phyloP scores from a whole-genome alignment of 30 jellyfish, hydroid and myxozoan genomes.

The Turritopsis rubra region DNA sequence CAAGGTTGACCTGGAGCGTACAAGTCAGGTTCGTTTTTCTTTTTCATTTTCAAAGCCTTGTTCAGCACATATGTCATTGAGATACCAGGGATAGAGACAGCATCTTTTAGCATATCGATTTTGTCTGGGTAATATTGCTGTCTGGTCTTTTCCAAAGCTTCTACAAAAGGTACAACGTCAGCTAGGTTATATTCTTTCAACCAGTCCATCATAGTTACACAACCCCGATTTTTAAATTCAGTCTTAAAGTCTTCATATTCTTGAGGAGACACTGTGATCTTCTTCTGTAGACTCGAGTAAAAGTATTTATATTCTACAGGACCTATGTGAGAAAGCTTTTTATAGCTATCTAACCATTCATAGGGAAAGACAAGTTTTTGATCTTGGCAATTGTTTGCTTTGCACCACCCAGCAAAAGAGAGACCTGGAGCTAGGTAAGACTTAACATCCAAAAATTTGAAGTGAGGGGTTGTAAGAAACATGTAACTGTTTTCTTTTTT shows the following conservation, averaged over 20 bases:
- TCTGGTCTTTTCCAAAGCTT: constrained; percentile 31
- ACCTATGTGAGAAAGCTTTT: constrained; percentile 14
- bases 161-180: constrained; percentile 33
- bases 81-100: constrained; percentile 9
- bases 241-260: constrained; percentile 18
- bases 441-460: constrained; percentile 24
- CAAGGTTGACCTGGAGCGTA: constrained; percentile 22
- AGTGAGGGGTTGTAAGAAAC: constrained; percentile 1
- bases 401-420: constrained; percentile 14
- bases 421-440: constrained; percentile 19
- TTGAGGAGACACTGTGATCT: background rate
- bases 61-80: constrained; percentile 24
- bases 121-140: constrained; percentile 23
- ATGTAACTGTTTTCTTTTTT: constrained; percentile 24
- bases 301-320: constrained; percentile 20
- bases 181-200: constrained; percentile 25
- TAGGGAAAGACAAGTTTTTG: constrained; percentile 33
- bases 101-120: constrained; percentile 20
- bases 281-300: constrained; percentile 26
- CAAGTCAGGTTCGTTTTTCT: background rate
- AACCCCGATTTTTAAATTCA: constrained; percentile 2
- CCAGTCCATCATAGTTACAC: constrained; percentile 20
- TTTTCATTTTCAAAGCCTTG: constrained; percentile 1
- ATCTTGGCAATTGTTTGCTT: background rate
- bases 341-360: constrained; percentile 20